Conservation (phyloP, 2,113 vertebrate genomes). For the Crocuta crocuta region DNA sequence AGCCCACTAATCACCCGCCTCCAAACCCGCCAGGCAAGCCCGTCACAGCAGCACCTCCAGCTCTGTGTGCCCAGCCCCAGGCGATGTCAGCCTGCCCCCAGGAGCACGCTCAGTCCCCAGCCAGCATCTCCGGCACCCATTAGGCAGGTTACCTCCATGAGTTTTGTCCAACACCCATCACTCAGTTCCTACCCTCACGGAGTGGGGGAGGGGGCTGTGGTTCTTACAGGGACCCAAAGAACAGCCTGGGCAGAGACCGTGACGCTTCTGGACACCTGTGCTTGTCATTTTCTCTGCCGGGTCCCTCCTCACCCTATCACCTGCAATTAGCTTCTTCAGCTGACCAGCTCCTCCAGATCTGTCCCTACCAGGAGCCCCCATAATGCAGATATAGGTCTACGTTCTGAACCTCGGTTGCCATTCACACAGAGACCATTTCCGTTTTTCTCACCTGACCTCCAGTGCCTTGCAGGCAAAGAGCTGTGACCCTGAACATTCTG, state of each 20-base stretch:
- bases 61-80: neutral
- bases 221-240: neutral
- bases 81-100: neutral
- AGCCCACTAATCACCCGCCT: neutral
- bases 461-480: neutral
- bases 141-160: neutral
- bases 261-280: neutral
- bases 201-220: neutral
- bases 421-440: neutral
- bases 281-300: neutral
- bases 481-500: neutral
- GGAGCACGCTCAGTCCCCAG: neutral
- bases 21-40: neutral
- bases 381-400: rapidly evolving
- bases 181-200: neutral
- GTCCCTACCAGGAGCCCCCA: neutral
- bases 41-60: neutral
- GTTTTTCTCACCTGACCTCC: neutral
- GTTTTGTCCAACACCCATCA: neutral
- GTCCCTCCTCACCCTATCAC: neutral
- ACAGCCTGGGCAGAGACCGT: neutral
- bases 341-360: neutral
- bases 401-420: neutral
- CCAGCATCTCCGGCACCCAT: neutral
- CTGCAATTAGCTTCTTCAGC: neutral